Evolutionary conservation across 2,888 invertebrate genomes (phyloP).

Genomic region (Nephrotoma appendiculata): DNA sequence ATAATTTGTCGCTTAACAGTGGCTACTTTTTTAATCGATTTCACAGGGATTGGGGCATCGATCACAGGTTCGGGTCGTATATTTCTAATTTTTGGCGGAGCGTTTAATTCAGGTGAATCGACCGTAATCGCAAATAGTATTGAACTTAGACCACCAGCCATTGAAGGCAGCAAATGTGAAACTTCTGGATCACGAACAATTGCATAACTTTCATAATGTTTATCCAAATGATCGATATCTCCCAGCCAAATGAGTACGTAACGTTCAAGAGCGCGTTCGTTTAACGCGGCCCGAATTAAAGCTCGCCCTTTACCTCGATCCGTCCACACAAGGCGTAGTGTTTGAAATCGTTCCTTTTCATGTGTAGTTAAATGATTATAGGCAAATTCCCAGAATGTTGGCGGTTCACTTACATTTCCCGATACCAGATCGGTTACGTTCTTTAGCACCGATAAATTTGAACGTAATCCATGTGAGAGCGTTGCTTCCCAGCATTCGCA

Average conservation of each 20-base stretch:
- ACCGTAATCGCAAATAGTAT: slow-evolving; percentile 87
- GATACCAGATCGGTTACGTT: slow-evolving; percentile 61
- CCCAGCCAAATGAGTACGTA: slow-evolving; percentile 61
- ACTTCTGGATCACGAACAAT: slow-evolving; percentile 68
- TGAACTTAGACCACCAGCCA: slow-evolving; percentile 76
- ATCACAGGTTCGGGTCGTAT: slow-evolving; percentile 53
- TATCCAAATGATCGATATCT: slow-evolving; percentile 42
- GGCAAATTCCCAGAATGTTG: slow-evolving; percentile 64
- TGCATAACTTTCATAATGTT: slow-evolving; percentile 77
- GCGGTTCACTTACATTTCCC: slow-evolving; percentile 28
- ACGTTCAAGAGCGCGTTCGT: slow-evolving; percentile 80
- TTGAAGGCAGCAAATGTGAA: slow-evolving; percentile 62
- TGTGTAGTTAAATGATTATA: slow-evolving; percentile 70
- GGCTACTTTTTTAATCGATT: slow-evolving; percentile 23
- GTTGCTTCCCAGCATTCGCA: slow-evolving; percentile 64
- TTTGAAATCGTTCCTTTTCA: slow-evolving; percentile 71
- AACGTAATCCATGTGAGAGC: slow-evolving; percentile 61
- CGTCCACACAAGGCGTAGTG: slow-evolving; percentile 47
- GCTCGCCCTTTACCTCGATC: slow-evolving; percentile 48
- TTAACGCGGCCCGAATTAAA: slow-evolving; percentile 77
- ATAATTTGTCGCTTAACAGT: slow-evolving; percentile 25
- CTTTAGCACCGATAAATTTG: slow-evolving; percentile 38
- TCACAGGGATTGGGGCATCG: slow-evolving; percentile 47
- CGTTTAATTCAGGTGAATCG: slow-evolving; percentile 70
- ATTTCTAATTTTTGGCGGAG: slow-evolving; percentile 33